These are phyloP conservation scores for Sphyrna mokarran DNA, from an alignment of 2,113 vertebrate species.

Conservation along the genomic window DNA sequence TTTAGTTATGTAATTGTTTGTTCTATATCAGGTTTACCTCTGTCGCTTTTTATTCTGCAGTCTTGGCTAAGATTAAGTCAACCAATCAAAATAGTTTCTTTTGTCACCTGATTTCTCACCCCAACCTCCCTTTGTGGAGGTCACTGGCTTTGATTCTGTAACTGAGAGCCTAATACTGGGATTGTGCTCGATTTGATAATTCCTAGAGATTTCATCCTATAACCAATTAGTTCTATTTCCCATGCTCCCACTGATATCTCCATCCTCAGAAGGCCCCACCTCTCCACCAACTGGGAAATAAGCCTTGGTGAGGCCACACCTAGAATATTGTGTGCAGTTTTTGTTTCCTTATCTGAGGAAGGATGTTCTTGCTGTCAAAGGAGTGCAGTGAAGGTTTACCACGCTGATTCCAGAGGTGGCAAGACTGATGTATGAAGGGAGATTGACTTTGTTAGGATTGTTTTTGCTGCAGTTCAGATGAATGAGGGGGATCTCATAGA, in stretches of 20 bases:
- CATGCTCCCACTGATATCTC: background rate
- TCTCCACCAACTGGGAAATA: background rate
- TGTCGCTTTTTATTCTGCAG: background rate
- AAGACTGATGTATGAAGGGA: too few species aligned
- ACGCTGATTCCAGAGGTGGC: too few species aligned
- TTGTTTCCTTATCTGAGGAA: too few species aligned
- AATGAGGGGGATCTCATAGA: too few species aligned
- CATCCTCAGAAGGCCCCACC: background rate
- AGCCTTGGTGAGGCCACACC: too few species aligned
- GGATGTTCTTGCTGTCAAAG: too few species aligned
- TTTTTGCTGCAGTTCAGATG: too few species aligned
- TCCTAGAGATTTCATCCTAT: background rate
- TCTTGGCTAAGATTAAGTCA: background rate
- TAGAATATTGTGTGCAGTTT: too few species aligned
- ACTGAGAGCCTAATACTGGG: background rate
- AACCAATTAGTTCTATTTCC: background rate
- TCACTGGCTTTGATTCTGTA: background rate
- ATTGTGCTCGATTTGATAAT: background rate
- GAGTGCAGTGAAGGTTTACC: too few species aligned
- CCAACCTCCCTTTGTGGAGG: background rate
- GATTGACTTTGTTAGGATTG: too few species aligned
- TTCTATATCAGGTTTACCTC: background rate
- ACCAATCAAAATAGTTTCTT: background rate
- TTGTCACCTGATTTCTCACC: background rate
- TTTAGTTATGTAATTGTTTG: too few species aligned